Percentiles rank a stretch among this genome's conserved stretches.
phyloP scores from a whole-genome alignment of 1,140 invertebrate genomes.

The Zaprionus nigranus region DNA sequence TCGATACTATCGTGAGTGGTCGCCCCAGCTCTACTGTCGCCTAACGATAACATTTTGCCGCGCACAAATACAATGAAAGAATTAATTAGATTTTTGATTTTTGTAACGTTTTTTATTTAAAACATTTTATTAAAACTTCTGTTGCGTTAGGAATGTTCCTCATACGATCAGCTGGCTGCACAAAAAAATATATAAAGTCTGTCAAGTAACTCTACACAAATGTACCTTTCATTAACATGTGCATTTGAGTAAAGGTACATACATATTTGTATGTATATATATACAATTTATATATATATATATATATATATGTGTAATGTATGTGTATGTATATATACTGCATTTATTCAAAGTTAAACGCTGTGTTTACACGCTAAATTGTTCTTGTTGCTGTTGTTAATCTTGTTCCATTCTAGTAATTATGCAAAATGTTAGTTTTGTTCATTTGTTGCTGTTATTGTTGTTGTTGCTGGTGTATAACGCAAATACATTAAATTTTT shows the following conservation, averaged over 20 bases:
- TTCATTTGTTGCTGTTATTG: constrained; percentile 3
- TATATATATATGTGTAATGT: constrained; percentile 56
- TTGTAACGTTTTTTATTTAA: constrained; percentile 63
- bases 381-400: constrained; percentile 38
- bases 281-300: constrained; percentile 33
- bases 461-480: constrained; percentile 26
- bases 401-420: background rate
- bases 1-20: too few relatives aligned
- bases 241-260: too few relatives aligned
- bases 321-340: constrained; percentile 44
- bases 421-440: constrained; percentile 22
- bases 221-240: too few relatives aligned
- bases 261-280: too few relatives aligned
- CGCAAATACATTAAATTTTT: constrained; percentile 32
- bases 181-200: too few relatives aligned
- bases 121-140: constrained; percentile 76
- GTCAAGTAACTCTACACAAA: too few relatives aligned
- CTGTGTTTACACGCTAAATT: constrained; percentile 58
- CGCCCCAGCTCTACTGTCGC: too few relatives aligned
- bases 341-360: constrained; percentile 61
- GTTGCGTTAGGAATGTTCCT: constrained; percentile 29
- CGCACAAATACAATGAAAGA: background rate
- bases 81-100: constrained; percentile 9
- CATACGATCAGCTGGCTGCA: constrained; percentile 56
- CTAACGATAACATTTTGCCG: background rate